Base-by-base conservation (phyloP, 2,888 invertebrate species). In the Sminthurides aquaticus region DNA sequence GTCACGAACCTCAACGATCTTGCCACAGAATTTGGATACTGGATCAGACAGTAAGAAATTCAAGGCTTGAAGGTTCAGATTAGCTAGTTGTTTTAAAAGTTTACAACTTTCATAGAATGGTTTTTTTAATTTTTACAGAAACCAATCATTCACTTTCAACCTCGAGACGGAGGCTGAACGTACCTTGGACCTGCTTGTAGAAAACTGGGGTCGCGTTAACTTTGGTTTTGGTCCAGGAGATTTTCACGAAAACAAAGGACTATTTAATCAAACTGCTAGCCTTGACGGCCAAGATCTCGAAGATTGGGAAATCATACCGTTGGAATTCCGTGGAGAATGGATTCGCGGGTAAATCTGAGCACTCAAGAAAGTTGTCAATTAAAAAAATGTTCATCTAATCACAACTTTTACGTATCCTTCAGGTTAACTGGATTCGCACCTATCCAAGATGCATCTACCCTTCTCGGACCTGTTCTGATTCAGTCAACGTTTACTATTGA, bases 381-480 rank as follows among this genome's bases (percentile, higher is more conserved):
- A n/a, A n/a, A n/a, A n/a, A n/a, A n/a, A n/a, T n/a, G n/a, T n/a
- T n/a, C 8, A 34, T 34, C 15, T 34, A 15, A 34, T 34, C 43
- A 34, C 5, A 34, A 34, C 15, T 15, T 34, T 34, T 34, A 15
- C 15, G 43, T 34, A 34, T 34, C 43, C 15, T 34, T 18, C 18
- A 58, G 58, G 8, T 43, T 58, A 2, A 20, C 58, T 24, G 58
- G 58, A 22, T 58, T 58, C 34, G 3, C 15, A 2, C 5, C 25
- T 2, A 22, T 43, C 24, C n/a, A 22, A 8, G 22, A 25, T 65
- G 2, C 57, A 18, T 3, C 18, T 20, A 27, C 20, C 18, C 3
- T 67, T 11, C 58, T 28, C 3, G 68, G 58, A 1, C 88, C 88
- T 0, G 77, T 81, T 8, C 74, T 88, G 57, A 86, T 83, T 73